Evolutionary conservation across 1,140 invertebrate genomes (phyloP), one percentile per base, ranked within the genome.

Genomic region (Diorhabda carinulata): DNA sequence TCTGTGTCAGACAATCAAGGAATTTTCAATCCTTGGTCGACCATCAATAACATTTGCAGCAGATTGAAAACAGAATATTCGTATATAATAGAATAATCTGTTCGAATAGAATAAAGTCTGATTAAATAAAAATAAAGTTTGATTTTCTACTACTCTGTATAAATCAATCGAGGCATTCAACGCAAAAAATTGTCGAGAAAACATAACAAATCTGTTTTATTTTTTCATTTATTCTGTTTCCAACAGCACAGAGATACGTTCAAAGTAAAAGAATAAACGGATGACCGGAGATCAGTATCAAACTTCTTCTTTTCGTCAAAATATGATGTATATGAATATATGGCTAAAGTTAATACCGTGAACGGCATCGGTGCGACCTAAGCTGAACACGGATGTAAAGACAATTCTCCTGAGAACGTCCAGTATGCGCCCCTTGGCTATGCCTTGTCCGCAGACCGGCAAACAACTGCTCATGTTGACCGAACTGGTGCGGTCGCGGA

Each of bases 401-500:
- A 52, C 47, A 52, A 52, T 52, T 44, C 43, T 63, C 10, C 10
- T 9, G 61, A 43, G 45, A 25, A 25, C 45, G 45, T 8, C 61
- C 41, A 8, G 61, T 10, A 43, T 42, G 7, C 47, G 47, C 47
- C 47, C 47, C 9, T 61, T 43, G 59, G 61, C 45, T 45, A 43
- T 45, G 10, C 44, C 43, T n/a, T 52, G 64, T 25, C 72, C 72
- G 66, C 70, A 73, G 70, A 69, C 72, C 70, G 62, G 67, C 72
- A 73, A 73, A 73, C 72, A 73, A 72, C 72, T 73, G 72, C 70
- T 72, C 64, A 73, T 73, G 68, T 73, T 73, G 67, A 73, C 68
- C 67, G 56, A 63, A 68, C 60, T 69, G 40, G 40, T 73, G 71
- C 66, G 66, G 68, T 60, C 56, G 61, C 61, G 61, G 44, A 42